Conservation (phyloP, 2,888 invertebrate genomes). For the Lasioglossum calceatum region DNA sequence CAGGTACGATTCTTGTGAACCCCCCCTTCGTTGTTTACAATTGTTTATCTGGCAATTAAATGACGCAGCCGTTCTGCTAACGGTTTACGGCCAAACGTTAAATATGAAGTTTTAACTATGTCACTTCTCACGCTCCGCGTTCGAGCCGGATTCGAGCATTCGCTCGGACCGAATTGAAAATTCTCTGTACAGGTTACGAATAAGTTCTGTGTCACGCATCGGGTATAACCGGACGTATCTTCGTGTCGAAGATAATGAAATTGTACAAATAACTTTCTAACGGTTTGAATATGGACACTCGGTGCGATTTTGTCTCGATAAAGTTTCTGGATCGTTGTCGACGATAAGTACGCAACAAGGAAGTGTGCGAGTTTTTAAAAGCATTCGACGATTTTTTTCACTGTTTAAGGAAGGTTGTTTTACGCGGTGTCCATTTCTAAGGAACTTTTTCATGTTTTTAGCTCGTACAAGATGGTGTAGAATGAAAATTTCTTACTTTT, state of each 20-base stretch:
- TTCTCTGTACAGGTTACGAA: constrained; percentile 6
- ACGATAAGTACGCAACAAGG: constrained; percentile 1
- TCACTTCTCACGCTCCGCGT: background rate
- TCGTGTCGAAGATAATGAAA: background rate
- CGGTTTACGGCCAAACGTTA: background rate
- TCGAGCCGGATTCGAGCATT: background rate
- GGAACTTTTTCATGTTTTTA: background rate
- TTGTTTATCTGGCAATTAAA: constrained; percentile 32
- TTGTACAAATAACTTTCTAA: background rate
- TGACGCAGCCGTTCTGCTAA: constrained; percentile 6
- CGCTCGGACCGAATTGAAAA: background rate
- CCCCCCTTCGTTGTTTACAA: background rate
- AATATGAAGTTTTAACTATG: background rate
- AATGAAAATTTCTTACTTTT: constrained; percentile 12
- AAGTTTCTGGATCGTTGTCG: background rate
- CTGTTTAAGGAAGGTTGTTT: background rate
- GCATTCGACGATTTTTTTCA: background rate
- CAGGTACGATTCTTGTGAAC: background rate
- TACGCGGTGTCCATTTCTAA: background rate
- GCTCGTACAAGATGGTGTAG: background rate
- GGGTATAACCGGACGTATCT: background rate
- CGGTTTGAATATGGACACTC: background rate
- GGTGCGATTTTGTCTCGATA: background rate
- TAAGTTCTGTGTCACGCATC: background rate
- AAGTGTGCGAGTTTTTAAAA: background rate